These are phyloP conservation scores for Kryphioiulus occultus DNA, from an alignment of 2,888 invertebrate genomes.

Conservation along the genomic window DNA sequence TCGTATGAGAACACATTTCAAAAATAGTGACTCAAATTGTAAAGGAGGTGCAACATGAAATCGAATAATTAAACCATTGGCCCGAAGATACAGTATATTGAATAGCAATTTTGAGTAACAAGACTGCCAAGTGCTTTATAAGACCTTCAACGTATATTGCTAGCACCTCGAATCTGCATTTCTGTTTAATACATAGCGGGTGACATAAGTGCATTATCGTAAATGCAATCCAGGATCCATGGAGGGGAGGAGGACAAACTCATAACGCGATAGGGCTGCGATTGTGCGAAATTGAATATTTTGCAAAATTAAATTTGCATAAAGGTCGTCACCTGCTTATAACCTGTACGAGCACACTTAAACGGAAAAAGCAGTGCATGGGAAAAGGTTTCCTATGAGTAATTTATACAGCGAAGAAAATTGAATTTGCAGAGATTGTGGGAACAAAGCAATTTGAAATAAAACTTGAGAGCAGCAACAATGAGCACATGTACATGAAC, in stretches of 20 bases:
- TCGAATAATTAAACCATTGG: neutral
- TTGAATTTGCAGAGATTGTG: neutral
- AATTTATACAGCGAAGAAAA: neutral
- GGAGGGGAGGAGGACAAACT: neutral
- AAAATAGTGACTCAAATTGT: neutral
- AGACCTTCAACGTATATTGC: no score
- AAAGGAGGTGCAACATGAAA: neutral
- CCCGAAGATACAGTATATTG: neutral
- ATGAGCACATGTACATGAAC: neutral
- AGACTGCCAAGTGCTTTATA: neutral
- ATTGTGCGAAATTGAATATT: neutral
- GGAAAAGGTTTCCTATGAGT: neutral
- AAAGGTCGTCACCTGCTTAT: neutral
- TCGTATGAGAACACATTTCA: neutral
- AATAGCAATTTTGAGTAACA: no score
- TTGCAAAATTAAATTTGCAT: slow-evolving; percentile 13
- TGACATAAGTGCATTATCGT: neutral
- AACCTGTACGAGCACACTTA: neutral
- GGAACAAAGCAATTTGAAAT: neutral
- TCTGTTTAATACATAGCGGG: neutral
- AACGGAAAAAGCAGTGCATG: neutral
- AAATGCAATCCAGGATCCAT: neutral
- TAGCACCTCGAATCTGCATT: neutral
- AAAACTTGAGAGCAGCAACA: neutral
- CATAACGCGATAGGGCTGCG: neutral